Evolutionary conservation across 1,140 invertebrate genomes (phyloP), one percentile per base, ranked within the genome.

Genomic region (Cheumatopsyche charites): DNA sequence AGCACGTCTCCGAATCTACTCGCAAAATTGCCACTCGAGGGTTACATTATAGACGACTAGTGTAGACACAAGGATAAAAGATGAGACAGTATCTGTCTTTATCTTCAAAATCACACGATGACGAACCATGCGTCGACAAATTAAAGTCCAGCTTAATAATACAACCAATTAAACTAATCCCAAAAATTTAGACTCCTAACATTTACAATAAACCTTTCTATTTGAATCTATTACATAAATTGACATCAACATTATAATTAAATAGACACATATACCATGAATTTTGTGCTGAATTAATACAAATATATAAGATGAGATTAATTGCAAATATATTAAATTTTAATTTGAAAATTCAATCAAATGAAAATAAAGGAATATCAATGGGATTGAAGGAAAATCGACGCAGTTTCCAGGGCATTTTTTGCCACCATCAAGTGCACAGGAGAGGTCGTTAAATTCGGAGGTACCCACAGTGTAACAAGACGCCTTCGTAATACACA

Each of bases 371-470:
- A n/a, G n/a, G n/a, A n/a, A n/a, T n/a, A n/a, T n/a, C n/a, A n/a
- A n/a, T n/a, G n/a, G n/a, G n/a, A n/a, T n/a, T n/a, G n/a, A n/a
- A n/a, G n/a, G n/a, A n/a, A n/a, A n/a, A 47, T 72, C 52, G 74
- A 42, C 67, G 74, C 67, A 67, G 62, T 70, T 62, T 58, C 49
- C 21, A 13, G n/a, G 11, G 71, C 71, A 68, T 75, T 75, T 75
- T 75, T 75, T 75, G 70, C 74, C 62, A 67, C 70, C 67, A 75
- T 70, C 70, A n/a, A n/a, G n/a, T n/a, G n/a, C n/a, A 45, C 55
- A 67, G 55, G 29, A 62, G 29, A 62, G 67, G 68, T 63, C 70
- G 71, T 75, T 75, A 75, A 69, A 71, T 71, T 63, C 45, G 52
- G 71, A 72, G 74, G 74, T 72, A 67, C 68, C 9, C 29, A 36